Evolutionary conservation across 2,888 invertebrate genomes (phyloP), one percentile per base, ranked within the genome.

Genomic region (Dione juno): DNA sequence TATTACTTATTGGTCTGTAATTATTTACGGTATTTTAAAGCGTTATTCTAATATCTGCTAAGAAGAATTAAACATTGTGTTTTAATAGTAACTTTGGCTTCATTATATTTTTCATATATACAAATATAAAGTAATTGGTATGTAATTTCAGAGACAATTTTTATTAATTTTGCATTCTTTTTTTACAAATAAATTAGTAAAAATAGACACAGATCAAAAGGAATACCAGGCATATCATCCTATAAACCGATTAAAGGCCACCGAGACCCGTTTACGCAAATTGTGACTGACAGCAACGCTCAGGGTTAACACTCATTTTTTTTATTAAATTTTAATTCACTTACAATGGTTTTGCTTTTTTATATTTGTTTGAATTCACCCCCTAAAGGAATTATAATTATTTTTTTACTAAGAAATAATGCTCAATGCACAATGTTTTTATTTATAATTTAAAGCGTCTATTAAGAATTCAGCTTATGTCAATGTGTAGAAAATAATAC

Each of bases 231-330:
- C 63, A 74, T 83, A 82, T 83, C 82, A 79, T 76, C 74, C 80
- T 76, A 76, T 85, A 87, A 88, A 82, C 80, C 77, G 87, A 87
- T 88, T 89, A 88, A 77, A 82, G 82, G 80, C 84, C 83, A 84
- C 82, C 79, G 82, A 84, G 80, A 81, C 82, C 83, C 80, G 83
- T 84, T 84, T 83, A 82, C 81, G 81, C 83, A 84, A 86, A 89
- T 84, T 79, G 83, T 88, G 88, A 89, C 74, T 88, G 89, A 88
- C 89, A 86, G 82, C 75, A 73, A 72, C 68, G 59, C 74, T 69
- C 75, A 82, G 81, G 82, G 81, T 77, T 81, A 79, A 71, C 77
- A 73, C 73, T 66, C 58, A 65, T 71, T 70, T 70, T 68, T 28
- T 75, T 74, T 70, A 71, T 72, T 67, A 71, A 74, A 69, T 69